These are phyloP conservation scores for Alligator mississippiensis DNA, from an alignment of 2,113 vertebrate genomes.

Conservation along the genomic window DNA sequence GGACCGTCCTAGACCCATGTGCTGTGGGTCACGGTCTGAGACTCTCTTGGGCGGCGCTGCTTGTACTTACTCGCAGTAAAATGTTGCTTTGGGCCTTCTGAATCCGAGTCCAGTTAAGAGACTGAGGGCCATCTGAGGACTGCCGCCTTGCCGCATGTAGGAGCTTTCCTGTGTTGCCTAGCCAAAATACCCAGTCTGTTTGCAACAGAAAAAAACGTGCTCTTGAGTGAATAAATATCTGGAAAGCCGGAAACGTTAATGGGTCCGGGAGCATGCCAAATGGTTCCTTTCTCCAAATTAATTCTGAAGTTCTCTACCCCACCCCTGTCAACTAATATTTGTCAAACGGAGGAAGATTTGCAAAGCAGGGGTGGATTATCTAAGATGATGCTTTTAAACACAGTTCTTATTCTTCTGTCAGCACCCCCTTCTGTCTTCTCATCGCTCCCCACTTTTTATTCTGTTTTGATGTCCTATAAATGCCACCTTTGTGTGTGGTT, in stretches of 20 bases:
- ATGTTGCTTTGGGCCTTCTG: not conserved
- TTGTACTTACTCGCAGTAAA: not conserved
- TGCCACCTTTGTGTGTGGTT: fast-evolving
- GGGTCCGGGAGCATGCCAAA: not conserved
- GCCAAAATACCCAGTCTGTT: not conserved
- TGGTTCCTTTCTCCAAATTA: too few relatives aligned
- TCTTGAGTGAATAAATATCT: not conserved
- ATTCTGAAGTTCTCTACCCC: too few relatives aligned
- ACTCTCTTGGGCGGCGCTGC: not conserved
- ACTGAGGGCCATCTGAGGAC: not conserved
- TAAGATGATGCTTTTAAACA: not conserved
- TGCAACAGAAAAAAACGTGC: not conserved
- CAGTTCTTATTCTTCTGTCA: not conserved
- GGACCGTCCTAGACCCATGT: fast-evolving
- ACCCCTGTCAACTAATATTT: fast-evolving
- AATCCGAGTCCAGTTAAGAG: not conserved
- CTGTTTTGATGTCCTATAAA: not conserved
- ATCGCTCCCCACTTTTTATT: not conserved
- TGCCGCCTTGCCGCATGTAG: fast-evolving
- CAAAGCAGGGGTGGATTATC: not conserved
- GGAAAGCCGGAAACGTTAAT: not conserved
- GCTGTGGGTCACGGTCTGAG: not conserved
- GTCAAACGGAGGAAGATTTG: not conserved
- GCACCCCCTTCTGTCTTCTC: not conserved
- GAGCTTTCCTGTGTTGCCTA: not conserved